phyloP scores from a whole-genome alignment of 2,797 vertebrate species.

The Tachyglossus aculeatus region DNA sequence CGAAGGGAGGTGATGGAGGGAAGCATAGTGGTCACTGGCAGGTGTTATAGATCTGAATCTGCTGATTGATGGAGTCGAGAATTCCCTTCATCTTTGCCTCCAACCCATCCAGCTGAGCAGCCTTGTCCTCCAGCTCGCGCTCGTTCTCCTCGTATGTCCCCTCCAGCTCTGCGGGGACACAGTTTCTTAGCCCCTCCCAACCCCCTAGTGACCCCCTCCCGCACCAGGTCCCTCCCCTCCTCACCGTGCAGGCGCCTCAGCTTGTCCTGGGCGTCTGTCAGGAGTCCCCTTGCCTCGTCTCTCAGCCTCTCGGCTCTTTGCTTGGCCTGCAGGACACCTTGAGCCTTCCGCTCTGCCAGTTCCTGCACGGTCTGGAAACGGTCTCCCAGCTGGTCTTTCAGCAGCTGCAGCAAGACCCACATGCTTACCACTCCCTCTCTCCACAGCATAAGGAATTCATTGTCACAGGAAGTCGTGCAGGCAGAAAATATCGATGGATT shows the following conservation, averaged over 20 bases:
- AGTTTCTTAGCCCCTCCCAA: background rate
- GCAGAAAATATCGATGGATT: too few species aligned
- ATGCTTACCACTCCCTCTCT: too few species aligned
- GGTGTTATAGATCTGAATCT: conserved; percentile 98
- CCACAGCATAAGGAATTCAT: too few species aligned
- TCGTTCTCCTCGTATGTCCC: conserved; percentile 91
- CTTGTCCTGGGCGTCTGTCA: conserved; percentile 87
- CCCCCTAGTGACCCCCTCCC: background rate
- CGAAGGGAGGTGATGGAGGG: too few species aligned
- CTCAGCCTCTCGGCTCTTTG: conserved; percentile 85
- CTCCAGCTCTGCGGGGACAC: conserved; percentile 81
- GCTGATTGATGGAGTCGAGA: conserved; percentile 91
- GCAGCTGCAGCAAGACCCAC: conserved; percentile 83
- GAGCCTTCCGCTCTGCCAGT: conserved; percentile 87
- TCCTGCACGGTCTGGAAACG: conserved; percentile 88
- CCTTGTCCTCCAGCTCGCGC: conserved; percentile 87
- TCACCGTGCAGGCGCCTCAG: conserved; percentile 87
- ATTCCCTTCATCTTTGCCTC: conserved; percentile 94
- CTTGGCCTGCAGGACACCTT: conserved; percentile 84
- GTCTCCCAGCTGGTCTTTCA: conserved; percentile 88
- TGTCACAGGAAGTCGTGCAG: too few species aligned
- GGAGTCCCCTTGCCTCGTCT: conserved; percentile 86
- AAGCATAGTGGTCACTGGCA: conserved; percentile 83
- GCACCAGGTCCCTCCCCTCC: rapidly evolving
- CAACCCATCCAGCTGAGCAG: conserved; percentile 88